These are phyloP conservation scores for Phorcus lineatus DNA, from an alignment of 2,888 invertebrate species.

Conservation along the genomic window DNA sequence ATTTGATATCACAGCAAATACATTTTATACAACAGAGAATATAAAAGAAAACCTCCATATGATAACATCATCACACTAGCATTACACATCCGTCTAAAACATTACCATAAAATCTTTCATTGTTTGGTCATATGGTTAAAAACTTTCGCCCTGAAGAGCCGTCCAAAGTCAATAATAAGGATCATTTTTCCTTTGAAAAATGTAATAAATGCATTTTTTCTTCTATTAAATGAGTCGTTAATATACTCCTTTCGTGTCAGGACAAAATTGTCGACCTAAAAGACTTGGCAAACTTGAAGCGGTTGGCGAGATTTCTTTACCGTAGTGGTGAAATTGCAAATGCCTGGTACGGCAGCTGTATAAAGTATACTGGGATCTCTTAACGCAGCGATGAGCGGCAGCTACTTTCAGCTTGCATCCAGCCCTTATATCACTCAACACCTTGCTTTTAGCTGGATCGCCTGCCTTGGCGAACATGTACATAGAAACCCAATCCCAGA, in stretches of 20 bases:
- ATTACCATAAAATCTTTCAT: slow-evolving; percentile 7
- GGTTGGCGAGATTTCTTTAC: neutral
- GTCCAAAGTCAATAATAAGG: too few species aligned
- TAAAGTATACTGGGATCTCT: neutral
- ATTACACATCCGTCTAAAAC: neutral
- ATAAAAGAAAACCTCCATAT: neutral
- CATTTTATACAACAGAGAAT: too few species aligned
- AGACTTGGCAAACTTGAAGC: neutral
- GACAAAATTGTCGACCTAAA: neutral
- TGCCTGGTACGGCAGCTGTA: neutral
- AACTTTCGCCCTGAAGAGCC: neutral
- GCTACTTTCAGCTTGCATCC: neutral
- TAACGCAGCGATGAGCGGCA: neutral
- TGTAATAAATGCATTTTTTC: neutral
- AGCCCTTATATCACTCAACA: neutral
- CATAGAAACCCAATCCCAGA: too few species aligned
- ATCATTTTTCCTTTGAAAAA: too few species aligned
- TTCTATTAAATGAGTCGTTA: neutral
- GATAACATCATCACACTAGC: neutral
- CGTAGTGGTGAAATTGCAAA: neutral
- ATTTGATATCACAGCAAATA: too few species aligned
- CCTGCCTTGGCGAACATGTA: too few species aligned
- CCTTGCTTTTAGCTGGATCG: neutral
- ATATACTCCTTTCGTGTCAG: slow-evolving; percentile 2
- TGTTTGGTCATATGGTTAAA: slow-evolving; percentile 11